Evolutionary conservation across 1,140 invertebrate species (phyloP).

Genomic region (Pissodes strobi): DNA sequence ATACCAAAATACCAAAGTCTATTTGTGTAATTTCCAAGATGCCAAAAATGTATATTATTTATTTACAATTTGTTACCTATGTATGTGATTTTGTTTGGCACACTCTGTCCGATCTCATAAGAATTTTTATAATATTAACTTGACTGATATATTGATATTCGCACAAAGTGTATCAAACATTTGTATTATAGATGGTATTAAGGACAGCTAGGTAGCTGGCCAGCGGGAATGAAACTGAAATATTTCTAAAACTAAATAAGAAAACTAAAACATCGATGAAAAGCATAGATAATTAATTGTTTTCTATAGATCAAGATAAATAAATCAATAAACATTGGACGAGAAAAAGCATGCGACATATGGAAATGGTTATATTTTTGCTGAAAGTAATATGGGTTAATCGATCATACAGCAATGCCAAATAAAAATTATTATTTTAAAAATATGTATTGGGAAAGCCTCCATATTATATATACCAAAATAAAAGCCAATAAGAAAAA

Average conservation of each 20-base stretch:
- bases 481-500: too few species aligned
- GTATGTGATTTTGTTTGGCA: conserved; percentile 55
- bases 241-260: conserved; percentile 14
- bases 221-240: conserved; percentile 10
- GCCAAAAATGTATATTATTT: conserved; percentile 64
- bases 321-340: too few species aligned
- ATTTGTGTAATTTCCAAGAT: conserved; percentile 68
- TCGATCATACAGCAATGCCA: too few species aligned
- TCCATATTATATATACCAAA: too few species aligned
- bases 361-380: too few species aligned
- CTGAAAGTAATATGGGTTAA: too few species aligned
- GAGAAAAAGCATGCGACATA: too few species aligned
- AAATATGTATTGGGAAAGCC: too few species aligned
- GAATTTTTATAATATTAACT: conserved; percentile 41
- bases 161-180: conserved; percentile 38
- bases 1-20: conserved; percentile 64
- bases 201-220: conserved; percentile 15
- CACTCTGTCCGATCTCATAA: conserved; percentile 34
- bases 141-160: conserved; percentile 43
- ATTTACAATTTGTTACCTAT: conserved; percentile 62
- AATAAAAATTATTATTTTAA: too few species aligned
- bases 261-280: neutral
- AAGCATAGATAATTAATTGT: too few species aligned
- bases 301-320: too few species aligned
- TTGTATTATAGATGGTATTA: conserved; percentile 38